A percentile compares a stretch with the other conserved stretches of the same genome.
Conservation (phyloP, 2,797 vertebrate species). For the Odontamblyopus lacepedii region DNA sequence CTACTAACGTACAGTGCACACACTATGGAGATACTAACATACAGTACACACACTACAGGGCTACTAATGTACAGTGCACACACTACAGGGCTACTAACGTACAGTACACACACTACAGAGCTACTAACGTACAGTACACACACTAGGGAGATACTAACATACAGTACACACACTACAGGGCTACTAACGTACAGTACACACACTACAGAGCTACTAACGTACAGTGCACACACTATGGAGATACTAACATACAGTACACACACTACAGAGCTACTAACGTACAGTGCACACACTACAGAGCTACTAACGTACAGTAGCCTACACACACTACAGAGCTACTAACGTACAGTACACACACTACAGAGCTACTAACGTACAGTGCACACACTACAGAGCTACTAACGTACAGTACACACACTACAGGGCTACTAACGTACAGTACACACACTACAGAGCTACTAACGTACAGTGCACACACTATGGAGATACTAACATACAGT, state of each 20-base stretch:
- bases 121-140: conserved; percentile 33
- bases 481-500: too few relatives aligned
- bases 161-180: conserved; percentile 19
- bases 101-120: conserved; percentile 19
- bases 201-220: conserved; percentile 32
- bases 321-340: conserved; percentile 15
- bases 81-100: conserved; percentile 31
- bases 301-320: conserved; percentile 40
- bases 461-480: too few relatives aligned
- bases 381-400: conserved; percentile 27
- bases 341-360: conserved; percentile 24
- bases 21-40: conserved; percentile 31
- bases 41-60: conserved; percentile 19
- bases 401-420: conserved; percentile 29
- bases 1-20: conserved; percentile 33
- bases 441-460: conserved; percentile 17
- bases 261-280: not conserved
- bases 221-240: conserved; percentile 19
- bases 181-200: conserved; percentile 33
- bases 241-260: conserved; percentile 16
- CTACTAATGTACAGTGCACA: conserved; percentile 33
- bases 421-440: conserved; percentile 4
- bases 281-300: not conserved
- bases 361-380: too few relatives aligned
- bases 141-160: conserved; percentile 30